These are phyloP conservation scores for Pandemis heparana DNA, from an alignment of 2,888 invertebrate species.

Conservation along the genomic window DNA sequence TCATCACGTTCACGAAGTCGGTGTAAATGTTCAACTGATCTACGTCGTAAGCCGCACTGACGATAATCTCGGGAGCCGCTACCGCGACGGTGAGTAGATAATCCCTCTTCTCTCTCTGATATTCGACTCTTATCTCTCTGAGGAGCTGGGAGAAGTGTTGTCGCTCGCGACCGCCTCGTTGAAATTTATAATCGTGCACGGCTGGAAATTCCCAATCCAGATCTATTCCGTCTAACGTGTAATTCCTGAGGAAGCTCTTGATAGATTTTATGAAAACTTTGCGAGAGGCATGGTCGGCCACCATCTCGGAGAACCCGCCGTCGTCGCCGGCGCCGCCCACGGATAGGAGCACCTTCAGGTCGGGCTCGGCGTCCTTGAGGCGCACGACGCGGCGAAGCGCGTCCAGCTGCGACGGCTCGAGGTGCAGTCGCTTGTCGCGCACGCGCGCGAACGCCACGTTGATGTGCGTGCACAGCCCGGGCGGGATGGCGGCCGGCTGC, in stretches of 20 bases:
- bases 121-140: slow-evolving; percentile 89
- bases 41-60: slow-evolving; percentile 92
- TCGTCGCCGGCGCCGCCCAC: slow-evolving; percentile 88
- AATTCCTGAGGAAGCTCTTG: slow-evolving; percentile 80
- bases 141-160: slow-evolving; percentile 91
- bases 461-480: slow-evolving; percentile 93
- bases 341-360: slow-evolving; percentile 91
- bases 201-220: slow-evolving; percentile 96
- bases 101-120: slow-evolving; percentile 84
- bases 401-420: slow-evolving; percentile 74
- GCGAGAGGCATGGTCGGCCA: slow-evolving; percentile 88
- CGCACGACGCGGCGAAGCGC: slow-evolving; percentile 73
- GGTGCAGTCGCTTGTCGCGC: slow-evolving; percentile 84
- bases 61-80: slow-evolving; percentile 91
- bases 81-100: slow-evolving; percentile 91
- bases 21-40: slow-evolving; percentile 91
- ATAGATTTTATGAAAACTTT: slow-evolving; percentile 87
- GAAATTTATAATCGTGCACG: slow-evolving; percentile 63
- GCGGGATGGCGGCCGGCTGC: slow-evolving; percentile 86
- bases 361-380: slow-evolving; percentile 86
- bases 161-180: slow-evolving; percentile 76
- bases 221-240: slow-evolving; percentile 89
- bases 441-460: slow-evolving; percentile 91
- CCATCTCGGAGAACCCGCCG: slow-evolving; percentile 90
- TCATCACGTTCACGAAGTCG: slow-evolving; percentile 96